phyloP scores from a whole-genome alignment of 2,888 invertebrate species.

The Oxytorus armatus region DNA sequence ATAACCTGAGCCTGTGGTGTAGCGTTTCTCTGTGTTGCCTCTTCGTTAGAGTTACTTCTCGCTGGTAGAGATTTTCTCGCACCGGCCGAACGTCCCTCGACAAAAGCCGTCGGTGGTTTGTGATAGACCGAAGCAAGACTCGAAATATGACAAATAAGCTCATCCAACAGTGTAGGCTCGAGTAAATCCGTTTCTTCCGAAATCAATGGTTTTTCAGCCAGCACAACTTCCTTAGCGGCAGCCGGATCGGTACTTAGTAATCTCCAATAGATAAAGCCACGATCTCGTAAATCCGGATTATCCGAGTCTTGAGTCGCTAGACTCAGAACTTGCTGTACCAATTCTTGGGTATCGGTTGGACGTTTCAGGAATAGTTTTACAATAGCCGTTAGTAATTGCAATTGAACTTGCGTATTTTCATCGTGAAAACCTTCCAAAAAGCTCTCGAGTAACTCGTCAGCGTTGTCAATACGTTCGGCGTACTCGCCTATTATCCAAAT shows the following conservation, averaged over 20 bases:
- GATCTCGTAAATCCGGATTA: conserved; percentile 98
- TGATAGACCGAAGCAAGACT: conserved; percentile 99
- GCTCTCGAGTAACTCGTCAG: conserved; percentile 98
- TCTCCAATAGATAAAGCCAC: conserved; percentile 99
- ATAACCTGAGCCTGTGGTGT: conserved; percentile 86
- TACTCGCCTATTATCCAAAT: conserved; percentile 98
- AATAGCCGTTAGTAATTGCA: conserved; percentile 98
- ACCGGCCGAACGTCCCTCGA: conserved; percentile 93
- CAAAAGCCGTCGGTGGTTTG: conserved; percentile 99
- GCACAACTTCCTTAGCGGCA: conserved; percentile 99
- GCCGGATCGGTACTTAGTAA: conserved; percentile 99
- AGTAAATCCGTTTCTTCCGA: conserved; percentile 99
- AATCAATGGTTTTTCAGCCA: conserved; percentile 99
- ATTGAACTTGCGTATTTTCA: conserved; percentile 98
- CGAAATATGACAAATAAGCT: conserved; percentile 99
- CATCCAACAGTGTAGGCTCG: conserved; percentile 98
- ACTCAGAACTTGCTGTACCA: conserved; percentile 98
- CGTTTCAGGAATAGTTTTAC: conserved; percentile 99
- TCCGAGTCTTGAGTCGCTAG: conserved; percentile 97
- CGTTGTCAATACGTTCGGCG: conserved; percentile 99
- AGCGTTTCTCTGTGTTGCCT: conserved; percentile 76
- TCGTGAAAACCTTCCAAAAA: conserved; percentile 99
- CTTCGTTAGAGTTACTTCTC: conserved; percentile 79
- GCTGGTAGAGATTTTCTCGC: conserved; percentile 93
- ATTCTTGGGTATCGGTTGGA: conserved; percentile 98